Percentiles rank a stretch among this genome's conserved stretches.
Conservation (phyloP, 2,888 invertebrate genomes). For the Trichacis sp. region DNA sequence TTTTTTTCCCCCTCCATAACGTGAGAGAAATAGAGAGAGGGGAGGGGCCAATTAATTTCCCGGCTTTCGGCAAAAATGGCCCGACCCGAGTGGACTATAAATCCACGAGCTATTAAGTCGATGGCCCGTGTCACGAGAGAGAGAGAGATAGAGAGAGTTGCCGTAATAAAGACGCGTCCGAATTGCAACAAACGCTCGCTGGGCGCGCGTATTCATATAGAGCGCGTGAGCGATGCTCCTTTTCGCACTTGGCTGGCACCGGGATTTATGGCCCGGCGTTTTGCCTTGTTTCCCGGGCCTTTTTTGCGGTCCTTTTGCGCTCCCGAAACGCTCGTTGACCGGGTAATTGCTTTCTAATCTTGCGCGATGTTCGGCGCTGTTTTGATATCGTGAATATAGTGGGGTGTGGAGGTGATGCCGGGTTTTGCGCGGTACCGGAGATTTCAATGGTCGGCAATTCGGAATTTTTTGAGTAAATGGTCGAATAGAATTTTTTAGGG, state of each 20-base stretch:
- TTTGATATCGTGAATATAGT: too few relatives aligned
- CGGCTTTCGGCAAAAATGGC: constrained; percentile 36
- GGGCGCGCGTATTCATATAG: constrained; percentile 28
- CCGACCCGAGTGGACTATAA: constrained; percentile 57
- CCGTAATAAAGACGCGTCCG: constrained; percentile 51
- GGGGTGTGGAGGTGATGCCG: too few relatives aligned
- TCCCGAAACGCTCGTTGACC: constrained; percentile 39
- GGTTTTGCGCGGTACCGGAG: too few relatives aligned
- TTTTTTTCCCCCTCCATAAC: constrained; percentile 21
- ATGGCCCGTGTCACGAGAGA: constrained; percentile 60
- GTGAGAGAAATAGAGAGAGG: too few relatives aligned
- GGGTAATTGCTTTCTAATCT: constrained; percentile 42
- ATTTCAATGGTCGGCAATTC: too few relatives aligned
- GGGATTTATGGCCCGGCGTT: constrained; percentile 38
- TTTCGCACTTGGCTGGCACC: constrained; percentile 44
- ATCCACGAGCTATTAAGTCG: constrained; percentile 67
- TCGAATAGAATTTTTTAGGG: too few relatives aligned
- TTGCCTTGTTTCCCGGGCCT: constrained; percentile 31
- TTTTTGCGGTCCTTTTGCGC: constrained; percentile 19
- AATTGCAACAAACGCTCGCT: constrained; percentile 36
- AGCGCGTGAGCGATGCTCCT: constrained; percentile 43
- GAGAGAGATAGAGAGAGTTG: constrained; percentile 17
- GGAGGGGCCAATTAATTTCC: constrained; percentile 9
- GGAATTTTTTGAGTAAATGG: too few relatives aligned
- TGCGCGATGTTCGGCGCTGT: too few relatives aligned